These are phyloP conservation scores for Graptemys geographica DNA, from an alignment of 2,797 vertebrate genomes.

Conservation along the genomic window DNA sequence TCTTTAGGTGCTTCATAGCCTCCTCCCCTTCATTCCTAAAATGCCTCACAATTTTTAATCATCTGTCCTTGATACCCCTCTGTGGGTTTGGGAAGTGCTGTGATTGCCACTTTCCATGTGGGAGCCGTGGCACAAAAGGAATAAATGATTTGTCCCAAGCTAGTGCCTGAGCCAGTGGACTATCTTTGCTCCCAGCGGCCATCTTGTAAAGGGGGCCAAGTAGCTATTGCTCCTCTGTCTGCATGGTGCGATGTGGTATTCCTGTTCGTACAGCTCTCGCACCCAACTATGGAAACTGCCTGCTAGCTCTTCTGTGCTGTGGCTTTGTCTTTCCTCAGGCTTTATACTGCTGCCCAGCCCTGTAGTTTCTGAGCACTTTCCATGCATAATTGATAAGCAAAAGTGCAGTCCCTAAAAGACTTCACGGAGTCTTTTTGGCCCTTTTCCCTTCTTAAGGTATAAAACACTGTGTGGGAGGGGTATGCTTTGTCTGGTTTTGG, in stretches of 20 bases:
- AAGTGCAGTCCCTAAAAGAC: neutral
- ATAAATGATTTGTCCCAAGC: too few species aligned
- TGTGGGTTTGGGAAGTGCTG: neutral
- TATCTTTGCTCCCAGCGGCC: too few species aligned
- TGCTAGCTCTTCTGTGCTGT: neutral
- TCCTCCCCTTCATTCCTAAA: neutral
- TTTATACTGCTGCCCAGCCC: neutral
- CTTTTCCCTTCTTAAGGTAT: neutral
- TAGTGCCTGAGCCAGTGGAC: too few species aligned
- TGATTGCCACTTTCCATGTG: neutral
- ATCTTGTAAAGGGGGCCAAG: neutral
- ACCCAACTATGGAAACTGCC: neutral
- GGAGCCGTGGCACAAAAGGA: neutral
- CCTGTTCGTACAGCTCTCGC: neutral
- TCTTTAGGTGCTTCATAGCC: neutral
- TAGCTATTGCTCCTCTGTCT: neutral
- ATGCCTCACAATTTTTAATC: neutral
- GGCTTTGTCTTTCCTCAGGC: neutral
- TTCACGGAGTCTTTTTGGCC: neutral
- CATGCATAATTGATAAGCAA: neutral
- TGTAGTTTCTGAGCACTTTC: neutral
- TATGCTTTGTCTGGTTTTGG: slow-evolving; percentile 5
- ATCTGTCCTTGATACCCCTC: neutral
- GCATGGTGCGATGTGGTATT: neutral
- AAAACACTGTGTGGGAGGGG: accelerated